Evolutionary conservation across 35 echinoderm and acorn worm species (phyloP), one percentile per base, ranked within the genome.

Genomic region (Ptychodera flava): DNA sequence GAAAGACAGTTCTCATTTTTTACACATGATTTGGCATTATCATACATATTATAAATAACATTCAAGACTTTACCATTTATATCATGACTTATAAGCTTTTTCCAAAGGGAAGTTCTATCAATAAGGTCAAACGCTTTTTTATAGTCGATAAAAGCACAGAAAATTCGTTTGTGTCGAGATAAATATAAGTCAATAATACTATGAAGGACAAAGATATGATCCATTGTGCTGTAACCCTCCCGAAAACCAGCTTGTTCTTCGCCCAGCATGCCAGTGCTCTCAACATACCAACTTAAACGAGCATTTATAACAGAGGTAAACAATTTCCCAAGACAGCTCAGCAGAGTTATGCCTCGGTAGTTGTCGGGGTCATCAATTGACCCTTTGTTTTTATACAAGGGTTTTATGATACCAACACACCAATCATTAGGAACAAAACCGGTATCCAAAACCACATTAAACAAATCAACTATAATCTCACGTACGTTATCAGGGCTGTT

Each of bases 121-220:
- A 93, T 77, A 36, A 84, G 76, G 77, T 93, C 88, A 87, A 93
- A 89, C 32, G 92, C 83, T 85, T 93, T 93, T 82, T 34, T 81
- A 34, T 90, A 90, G 38, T 93, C 92, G 22, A 93, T 90, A 75
- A 90, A 90, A n/a, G 91, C 87, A 78, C 92, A 93, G 31, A 86
- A 82, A 22, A 93, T 35, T 45, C 84, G 34, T 64, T 90, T 89
- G 31, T 32, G 77, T 75, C 85, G 80, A 87, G 34, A 75, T 0
- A 85, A 31, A 76, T 89, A 85, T 22, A 88, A 78, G 53, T 92
- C 91, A 33, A 92, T 83, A 22, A 89, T 32, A 80, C 36, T 77
- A 81, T 86, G 82, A 28, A 87, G 34, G 36, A 87, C 76, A 87
- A 87, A 93, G 35, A 86, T 83, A 33, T 90, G 79, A 38, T 93